Base-by-base conservation (phyloP, 2,888 invertebrate genomes). In the Sarcophaga caerulescens region DNA sequence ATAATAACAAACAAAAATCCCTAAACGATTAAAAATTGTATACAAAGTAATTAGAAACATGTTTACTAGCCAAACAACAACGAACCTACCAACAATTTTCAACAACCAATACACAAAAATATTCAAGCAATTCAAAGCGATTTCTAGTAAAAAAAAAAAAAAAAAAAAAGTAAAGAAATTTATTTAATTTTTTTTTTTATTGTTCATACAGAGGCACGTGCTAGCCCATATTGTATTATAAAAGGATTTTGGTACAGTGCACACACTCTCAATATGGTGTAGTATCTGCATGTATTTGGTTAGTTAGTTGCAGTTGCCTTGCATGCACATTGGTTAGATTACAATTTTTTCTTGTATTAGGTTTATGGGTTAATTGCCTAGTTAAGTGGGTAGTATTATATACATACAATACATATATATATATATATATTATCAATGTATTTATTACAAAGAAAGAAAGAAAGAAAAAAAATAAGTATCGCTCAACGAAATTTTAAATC, bases 321-420 rank as follows among this genome's bases (percentile, higher is more conserved):
- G 52, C 86, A 85, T 82, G 83, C 87, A 80, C 71, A 73, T 35
- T 81, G 75, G 75, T 87, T 78, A 82, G 57, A 68, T 78, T 85
- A 78, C 62, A 35, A 35, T 10, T 10, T 10, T 52, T 17, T n/a
- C n/a, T 52, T 17, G 0, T 52, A 69, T 63, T 52, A 47, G 63
- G n/a, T 79, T 71, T 69, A 60, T 84, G 52, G 74, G 84, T 86
- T 86, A 86, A 52, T 86, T 78, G 68, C 65, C 74, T 63, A 47
- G 71, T 73, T 78, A 85, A 45, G 71, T 69, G 57, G 69, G 0
- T 35, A 35, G 35, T 35, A 35, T 35, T 35, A 35, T 63, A 63
- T 74, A 35, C 10, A 60, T 78, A 59, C 59, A 35, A 47, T 47
- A 47, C 3, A 47, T 47, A 47, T 47, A 14, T 63, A 63, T 74